Base-by-base conservation (phyloP, 92 coral and sea anemone genomes). In the Zoanthus sansibaricus region DNA sequence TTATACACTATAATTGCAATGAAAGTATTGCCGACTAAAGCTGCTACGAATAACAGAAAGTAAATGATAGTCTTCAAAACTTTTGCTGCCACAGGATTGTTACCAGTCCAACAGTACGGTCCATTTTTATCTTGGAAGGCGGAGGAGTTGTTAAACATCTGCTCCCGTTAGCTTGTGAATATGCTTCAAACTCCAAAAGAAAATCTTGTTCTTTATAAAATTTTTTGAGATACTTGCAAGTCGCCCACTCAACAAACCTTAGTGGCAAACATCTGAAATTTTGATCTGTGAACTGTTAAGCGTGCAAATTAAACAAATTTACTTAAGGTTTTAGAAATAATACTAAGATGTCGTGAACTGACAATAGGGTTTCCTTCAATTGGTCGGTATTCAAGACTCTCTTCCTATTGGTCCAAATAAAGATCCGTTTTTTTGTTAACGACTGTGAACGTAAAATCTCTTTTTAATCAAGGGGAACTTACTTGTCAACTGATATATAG, bases 261-360 rank as follows among this genome's bases (percentile, higher is more conserved):
- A 7, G 54, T 33, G 84, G 72, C 37, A 25, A 45, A 33, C 30
- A 2, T 11, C 30, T 66, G 83, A 61, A 44, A 2, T 37, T 79
- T 77, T 55, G 32, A 79, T 79, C 72, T 79, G 54, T 61, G 55
- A 37, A 64, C 25, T 42, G 52, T 61, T 78, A 51, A 78, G 69
- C 37, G 61, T 79, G 84, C 72, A 79, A 79, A 79, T 79, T 31
- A 46, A 42, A 72, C 72, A 79, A 79, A 79, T 79, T 31, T 66
- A 42, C 61, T 61, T 62, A 48, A 42, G 64, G 37, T 79, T 14
- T 75, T 6, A 52, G 37, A 15, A 79, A 79, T 37, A 37, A 11
- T 45, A 33, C 52, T 32, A 45, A 31, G 31, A 56, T 55, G 13
- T 49, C 18, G 6, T 7, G 58, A 78, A 64, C n/a, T 16, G 20